Evolutionary conservation across 2,113 vertebrate species (phyloP), one percentile per base, ranked within the genome.

Genomic region (Grus americana): DNA sequence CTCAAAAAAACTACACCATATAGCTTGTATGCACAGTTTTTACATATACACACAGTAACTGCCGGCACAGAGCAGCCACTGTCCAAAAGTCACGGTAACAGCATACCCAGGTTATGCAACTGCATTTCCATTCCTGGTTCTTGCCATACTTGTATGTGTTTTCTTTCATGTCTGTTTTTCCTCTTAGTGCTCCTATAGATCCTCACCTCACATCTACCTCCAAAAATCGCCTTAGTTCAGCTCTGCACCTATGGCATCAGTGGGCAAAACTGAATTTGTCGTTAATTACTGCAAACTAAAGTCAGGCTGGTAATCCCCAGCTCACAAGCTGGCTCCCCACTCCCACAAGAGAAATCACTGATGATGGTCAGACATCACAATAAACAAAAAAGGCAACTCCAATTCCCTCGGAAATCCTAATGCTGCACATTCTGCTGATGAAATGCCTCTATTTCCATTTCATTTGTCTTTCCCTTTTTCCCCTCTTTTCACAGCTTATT

Each of bases 21-120:
- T 62, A 58, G 59, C 12, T 70, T 94, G 62, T 44, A 73, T 84
- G 62, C 47, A 65, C 34, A 66, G n/a, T 38, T 90, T 90, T 72
- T 54, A 95, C 20, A 34, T 34, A 58, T 10, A 54, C 24, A 88
- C 79, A 70, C 34, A 94, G 67, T 26, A 76, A 82, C 62, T 34
- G n/a, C 34, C 3, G 0, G 26, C 59, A 61, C 46, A 62, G 74
- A 76, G n/a, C 57, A 87, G 74, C 50, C 54, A 52, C 88, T 63
- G 50, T 61, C 71, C 92, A 97, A 79, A 95, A 95, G 68, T 88
- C 84, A 55, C 4, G 21, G 70, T 62, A 91, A 59, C 29, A 80
- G 62, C 55, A 67, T 8, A 83, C 26, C 16, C 73, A 58, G 54
- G 15, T 88, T 87, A 82, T 46, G 27, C 80, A 91, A 72, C n/a